Conservation (phyloP, 53 echinoderm and acorn worm genomes). For the Pentamera pediparva region DNA sequence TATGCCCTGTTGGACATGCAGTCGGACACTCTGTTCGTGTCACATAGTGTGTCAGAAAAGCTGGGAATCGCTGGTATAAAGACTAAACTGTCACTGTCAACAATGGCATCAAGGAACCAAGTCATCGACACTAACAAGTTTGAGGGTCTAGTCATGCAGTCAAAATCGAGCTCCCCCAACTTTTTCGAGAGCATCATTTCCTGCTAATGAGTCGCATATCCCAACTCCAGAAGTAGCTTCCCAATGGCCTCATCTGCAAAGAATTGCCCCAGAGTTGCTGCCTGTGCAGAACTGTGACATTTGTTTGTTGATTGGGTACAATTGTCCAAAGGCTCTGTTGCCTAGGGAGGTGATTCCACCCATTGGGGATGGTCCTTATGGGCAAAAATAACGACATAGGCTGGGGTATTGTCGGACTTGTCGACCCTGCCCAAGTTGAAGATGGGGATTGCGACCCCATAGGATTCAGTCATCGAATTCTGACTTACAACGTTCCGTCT, state of each 20-base stretch:
- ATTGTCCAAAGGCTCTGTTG: slow-evolving; percentile 41
- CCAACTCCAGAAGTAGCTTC: neutral
- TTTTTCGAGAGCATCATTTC: neutral
- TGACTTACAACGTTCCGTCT: neutral
- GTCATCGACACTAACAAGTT: neutral
- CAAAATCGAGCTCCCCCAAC: neutral
- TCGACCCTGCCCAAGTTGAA: neutral
- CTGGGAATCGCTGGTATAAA: slow-evolving; percentile 6
- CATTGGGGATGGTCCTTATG: slow-evolving; percentile 34
- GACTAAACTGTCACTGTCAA: slow-evolving; percentile 35
- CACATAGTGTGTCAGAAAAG: slow-evolving; percentile 15
- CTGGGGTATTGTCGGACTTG: neutral
- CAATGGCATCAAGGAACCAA: slow-evolving; percentile 24
- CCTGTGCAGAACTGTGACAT: slow-evolving; percentile 34
- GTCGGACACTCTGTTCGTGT: slow-evolving; percentile 47
- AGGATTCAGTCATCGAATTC: neutral
- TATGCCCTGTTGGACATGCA: slow-evolving; percentile 55
- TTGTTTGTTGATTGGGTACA: slow-evolving; percentile 39
- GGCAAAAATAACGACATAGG: slow-evolving; percentile 1
- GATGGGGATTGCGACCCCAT: neutral
- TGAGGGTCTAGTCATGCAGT: neutral
- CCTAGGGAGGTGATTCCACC: slow-evolving; percentile 32
- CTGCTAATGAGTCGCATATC: neutral
- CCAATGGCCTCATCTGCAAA: slow-evolving; percentile 1
- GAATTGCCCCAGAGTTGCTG: neutral